Conservation (phyloP, 1,140 invertebrate genomes). For the Dreissena polymorpha region DNA sequence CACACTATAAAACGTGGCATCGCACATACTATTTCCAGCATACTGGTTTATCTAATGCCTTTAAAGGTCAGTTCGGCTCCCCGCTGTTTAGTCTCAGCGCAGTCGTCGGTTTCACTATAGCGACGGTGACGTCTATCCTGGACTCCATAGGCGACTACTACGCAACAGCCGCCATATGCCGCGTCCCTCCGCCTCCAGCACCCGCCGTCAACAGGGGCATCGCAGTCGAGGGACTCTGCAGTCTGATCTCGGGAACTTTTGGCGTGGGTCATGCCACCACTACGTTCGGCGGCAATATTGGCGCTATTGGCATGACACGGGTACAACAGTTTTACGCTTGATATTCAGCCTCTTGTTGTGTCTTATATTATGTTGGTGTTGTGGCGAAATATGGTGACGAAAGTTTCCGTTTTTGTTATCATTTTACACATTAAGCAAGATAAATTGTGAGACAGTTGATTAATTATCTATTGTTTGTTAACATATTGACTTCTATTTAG, state of each 20-base stretch:
- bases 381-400: neutral
- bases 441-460: neutral
- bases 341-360: neutral
- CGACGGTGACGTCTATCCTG: conserved; percentile 65
- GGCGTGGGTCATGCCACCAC: conserved; percentile 91
- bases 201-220: conserved; percentile 80
- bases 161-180: conserved; percentile 56
- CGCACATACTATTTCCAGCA: too few relatives aligned
- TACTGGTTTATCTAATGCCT: neutral
- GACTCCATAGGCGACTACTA: conserved; percentile 75
- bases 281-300: conserved; percentile 83
- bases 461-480: neutral
- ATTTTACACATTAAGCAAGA: neutral
- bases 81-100: conserved; percentile 56
- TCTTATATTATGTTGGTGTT: neutral
- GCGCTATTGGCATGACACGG: conserved; percentile 67
- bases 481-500: conserved; percentile 76
- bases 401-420: neutral
- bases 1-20: too few relatives aligned
- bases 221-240: conserved; percentile 90
- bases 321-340: conserved; percentile 32
- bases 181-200: conserved; percentile 59
- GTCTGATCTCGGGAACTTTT: conserved; percentile 89
- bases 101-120: conserved; percentile 61
- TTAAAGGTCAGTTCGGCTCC: conserved; percentile 64